A percentile compares a stretch with the other conserved stretches of the same genome.
Evolutionary conservation across 2,113 vertebrate species (phyloP).

Genomic region (Albula goreensis): DNA sequence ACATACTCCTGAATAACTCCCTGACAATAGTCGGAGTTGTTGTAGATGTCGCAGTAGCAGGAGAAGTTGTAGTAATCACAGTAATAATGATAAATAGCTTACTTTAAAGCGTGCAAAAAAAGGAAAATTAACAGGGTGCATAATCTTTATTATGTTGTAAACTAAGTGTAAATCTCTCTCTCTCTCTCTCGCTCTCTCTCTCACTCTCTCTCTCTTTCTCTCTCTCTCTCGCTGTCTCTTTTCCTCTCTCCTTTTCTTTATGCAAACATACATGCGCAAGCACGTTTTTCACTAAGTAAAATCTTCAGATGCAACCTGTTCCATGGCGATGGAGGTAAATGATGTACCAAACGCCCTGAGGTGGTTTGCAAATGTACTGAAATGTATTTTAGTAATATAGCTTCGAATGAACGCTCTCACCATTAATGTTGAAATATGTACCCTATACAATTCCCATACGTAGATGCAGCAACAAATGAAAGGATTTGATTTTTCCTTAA

Average conservation of each 20-base stretch:
- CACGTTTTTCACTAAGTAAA: background rate
- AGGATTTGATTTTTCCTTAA: background rate
- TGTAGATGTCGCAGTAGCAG: background rate
- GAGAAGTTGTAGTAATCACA: background rate
- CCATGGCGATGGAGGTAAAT: slow-evolving; percentile 20
- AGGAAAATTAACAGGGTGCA: slow-evolving; percentile 12
- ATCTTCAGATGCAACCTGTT: background rate
- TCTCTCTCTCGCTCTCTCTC: too few species aligned
- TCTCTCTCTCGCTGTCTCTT: background rate
- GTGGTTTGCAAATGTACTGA: slow-evolving; percentile 13
- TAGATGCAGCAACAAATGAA: background rate
- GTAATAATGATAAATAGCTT: slow-evolving; percentile 19
- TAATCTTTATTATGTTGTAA: slow-evolving; percentile 5
- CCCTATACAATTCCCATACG: background rate
- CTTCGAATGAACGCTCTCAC: slow-evolving; percentile 13
- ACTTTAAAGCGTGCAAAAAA: slow-evolving; percentile 11
- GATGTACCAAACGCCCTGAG: slow-evolving; percentile 23
- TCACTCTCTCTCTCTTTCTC: too few species aligned
- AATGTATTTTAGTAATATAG: slow-evolving; percentile 23
- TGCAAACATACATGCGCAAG: background rate
- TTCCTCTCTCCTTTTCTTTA: background rate
- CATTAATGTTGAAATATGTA: slow-evolving; percentile 22
- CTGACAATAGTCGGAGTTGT: slow-evolving; percentile 5
- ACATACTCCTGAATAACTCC: slow-evolving; percentile 6
- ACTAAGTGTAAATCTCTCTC: background rate